Evolutionary conservation across 2,797 vertebrate species (phyloP).

Genomic region (Heliangelus exortis): DNA sequence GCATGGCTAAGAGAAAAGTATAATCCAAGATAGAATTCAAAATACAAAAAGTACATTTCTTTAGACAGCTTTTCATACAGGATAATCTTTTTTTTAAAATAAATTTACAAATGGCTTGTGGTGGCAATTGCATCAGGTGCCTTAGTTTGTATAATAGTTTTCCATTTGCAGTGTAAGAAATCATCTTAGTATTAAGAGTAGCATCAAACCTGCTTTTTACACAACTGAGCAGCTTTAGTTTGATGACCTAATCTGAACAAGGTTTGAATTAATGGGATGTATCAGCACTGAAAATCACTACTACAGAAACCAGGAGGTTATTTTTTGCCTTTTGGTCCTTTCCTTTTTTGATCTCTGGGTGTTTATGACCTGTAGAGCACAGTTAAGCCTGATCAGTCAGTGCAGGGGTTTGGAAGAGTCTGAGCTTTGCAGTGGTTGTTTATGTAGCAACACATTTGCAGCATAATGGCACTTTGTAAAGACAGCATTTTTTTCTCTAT

Average conservation of each 20-base stretch:
- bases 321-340: neutral
- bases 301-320: neutral
- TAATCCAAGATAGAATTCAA: neutral
- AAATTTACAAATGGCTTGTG: neutral
- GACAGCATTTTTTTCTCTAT: neutral
- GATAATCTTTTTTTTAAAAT: neutral
- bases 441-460: neutral
- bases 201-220: neutral
- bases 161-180: neutral
- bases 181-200: neutral
- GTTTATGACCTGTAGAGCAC: neutral
- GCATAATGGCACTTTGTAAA: neutral
- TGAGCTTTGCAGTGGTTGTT: neutral
- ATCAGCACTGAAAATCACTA: neutral
- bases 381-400: neutral
- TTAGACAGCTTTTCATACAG: neutral
- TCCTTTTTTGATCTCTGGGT: neutral
- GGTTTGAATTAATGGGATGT: neutral
- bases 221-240: neutral
- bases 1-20: neutral
- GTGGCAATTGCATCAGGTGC: neutral
- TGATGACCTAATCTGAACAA: neutral
- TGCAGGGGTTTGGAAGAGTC: neutral
- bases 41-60: neutral
- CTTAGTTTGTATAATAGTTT: neutral